Evolutionary conservation across 2,113 vertebrate species (phyloP).

Genomic region (Limanda limanda): DNA sequence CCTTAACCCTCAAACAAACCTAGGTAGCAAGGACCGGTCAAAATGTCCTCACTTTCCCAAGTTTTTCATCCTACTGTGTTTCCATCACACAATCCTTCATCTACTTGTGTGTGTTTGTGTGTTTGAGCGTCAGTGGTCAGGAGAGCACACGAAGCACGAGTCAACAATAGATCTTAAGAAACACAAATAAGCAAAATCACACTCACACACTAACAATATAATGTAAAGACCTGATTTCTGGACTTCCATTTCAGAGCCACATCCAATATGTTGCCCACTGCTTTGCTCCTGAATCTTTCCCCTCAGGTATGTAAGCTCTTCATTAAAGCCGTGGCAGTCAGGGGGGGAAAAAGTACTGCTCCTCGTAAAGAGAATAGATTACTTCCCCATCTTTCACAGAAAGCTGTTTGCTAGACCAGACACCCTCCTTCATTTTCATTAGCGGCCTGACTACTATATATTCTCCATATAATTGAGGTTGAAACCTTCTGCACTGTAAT

Average conservation of each 20-base stretch:
- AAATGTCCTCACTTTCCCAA: neutral
- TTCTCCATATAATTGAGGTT: constrained; percentile 81
- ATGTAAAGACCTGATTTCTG: constrained; percentile 25
- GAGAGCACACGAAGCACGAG: neutral
- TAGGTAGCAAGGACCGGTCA: constrained; percentile 13
- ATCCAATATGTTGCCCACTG: constrained; percentile 11
- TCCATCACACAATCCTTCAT: too few species aligned
- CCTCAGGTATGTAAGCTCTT: constrained; percentile 75
- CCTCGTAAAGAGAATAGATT: constrained; percentile 80
- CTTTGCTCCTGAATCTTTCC: constrained; percentile 58
- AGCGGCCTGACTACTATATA: constrained; percentile 78
- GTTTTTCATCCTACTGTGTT: constrained; percentile 4
- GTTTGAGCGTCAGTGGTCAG: neutral
- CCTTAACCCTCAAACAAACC: neutral
- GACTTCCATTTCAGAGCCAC: constrained; percentile 3
- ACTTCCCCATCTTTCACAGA: constrained; percentile 71
- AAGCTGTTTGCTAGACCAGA: constrained; percentile 74
- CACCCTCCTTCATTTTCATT: constrained; percentile 80
- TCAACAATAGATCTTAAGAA: constrained; percentile 6
- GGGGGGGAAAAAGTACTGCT: constrained; percentile 50
- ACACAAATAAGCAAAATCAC: neutral
- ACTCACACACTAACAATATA: neutral
- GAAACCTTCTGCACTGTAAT: constrained; percentile 79
- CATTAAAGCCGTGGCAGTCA: constrained; percentile 75
- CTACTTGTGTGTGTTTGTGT: neutral